phyloP scores from a whole-genome alignment of 1,140 invertebrate genomes.

The Hypothenemus hampei region DNA sequence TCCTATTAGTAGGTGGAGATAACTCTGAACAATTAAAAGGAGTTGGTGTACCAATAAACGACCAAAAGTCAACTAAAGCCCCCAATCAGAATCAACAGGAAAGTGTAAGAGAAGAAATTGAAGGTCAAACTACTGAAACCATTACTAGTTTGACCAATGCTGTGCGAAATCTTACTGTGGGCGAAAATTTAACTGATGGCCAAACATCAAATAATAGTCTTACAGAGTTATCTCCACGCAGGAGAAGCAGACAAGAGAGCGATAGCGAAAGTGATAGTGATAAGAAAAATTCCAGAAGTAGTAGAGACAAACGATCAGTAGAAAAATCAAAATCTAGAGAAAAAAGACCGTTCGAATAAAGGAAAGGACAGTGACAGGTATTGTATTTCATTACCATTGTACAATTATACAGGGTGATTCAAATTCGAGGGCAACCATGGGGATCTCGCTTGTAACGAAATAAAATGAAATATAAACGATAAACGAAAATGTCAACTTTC shows the following conservation, averaged over 20 bases:
- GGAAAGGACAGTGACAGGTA: constrained; percentile 19
- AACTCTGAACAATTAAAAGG: background rate
- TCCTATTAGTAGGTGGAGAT: background rate
- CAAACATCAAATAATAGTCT: constrained; percentile 26
- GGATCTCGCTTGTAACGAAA: too few species aligned
- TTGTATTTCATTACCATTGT: too few species aligned
- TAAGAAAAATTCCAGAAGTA: constrained; percentile 27
- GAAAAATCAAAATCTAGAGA: constrained; percentile 23
- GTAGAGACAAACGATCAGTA: constrained; percentile 21
- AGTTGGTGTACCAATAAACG: background rate
- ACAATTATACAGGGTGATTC: too few species aligned
- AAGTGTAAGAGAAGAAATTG: constrained; percentile 14
- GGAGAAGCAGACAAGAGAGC: constrained; percentile 36
- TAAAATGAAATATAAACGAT: too few species aligned
- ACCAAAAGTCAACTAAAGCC: background rate
- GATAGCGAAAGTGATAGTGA: constrained; percentile 42
- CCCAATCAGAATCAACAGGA: constrained; percentile 7
- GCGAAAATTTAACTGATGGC: constrained; percentile 37
- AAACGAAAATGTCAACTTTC: too few species aligned
- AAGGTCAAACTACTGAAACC: constrained; percentile 28
- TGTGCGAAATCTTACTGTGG: constrained; percentile 38
- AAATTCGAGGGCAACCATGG: too few species aligned
- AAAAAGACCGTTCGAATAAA: constrained; percentile 23
- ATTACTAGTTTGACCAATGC: constrained; percentile 30
- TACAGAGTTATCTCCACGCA: constrained; percentile 19